These are phyloP conservation scores for Cybosia mesomella DNA, from an alignment of 2,888 invertebrate genomes.

Conservation along the genomic window DNA sequence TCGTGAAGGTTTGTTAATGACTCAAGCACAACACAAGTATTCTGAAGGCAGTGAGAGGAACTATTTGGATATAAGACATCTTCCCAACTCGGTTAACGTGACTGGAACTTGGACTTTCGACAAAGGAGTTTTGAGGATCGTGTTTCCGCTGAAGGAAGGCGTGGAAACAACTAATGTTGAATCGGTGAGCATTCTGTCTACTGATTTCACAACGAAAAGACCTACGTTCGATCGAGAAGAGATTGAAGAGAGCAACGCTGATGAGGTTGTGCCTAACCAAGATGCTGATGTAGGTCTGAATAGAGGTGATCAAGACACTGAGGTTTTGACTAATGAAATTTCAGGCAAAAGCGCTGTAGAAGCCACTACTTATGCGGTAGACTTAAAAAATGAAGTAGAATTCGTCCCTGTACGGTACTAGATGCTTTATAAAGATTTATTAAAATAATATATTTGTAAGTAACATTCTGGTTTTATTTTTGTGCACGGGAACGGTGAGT, in stretches of 20 bases:
- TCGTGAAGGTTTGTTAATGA: conserved; percentile 69
- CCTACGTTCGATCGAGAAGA: conserved; percentile 62
- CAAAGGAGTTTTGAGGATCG: conserved; percentile 62
- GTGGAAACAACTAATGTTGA: conserved; percentile 22
- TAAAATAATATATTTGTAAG: conserved; percentile 12
- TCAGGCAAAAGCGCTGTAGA: conserved; percentile 55
- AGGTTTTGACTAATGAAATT: conserved; percentile 64
- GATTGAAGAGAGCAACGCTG: conserved; percentile 53
- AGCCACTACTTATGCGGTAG: conserved; percentile 77
- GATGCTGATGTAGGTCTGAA: conserved; percentile 64
- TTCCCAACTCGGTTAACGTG: conserved; percentile 65
- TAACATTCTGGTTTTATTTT: conserved; percentile 3
- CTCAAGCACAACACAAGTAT: conserved; percentile 67
- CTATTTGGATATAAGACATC: conserved; percentile 65
- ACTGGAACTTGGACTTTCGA: conserved; percentile 72
- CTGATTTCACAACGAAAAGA: conserved; percentile 33
- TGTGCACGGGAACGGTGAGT: no score
- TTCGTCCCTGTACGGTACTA: conserved; percentile 71
- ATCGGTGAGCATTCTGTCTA: conserved; percentile 32
- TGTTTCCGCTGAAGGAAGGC: conserved; percentile 63
- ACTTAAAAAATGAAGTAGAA: conserved; percentile 71
- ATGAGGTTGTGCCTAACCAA: conserved; percentile 26
- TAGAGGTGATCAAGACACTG: conserved; percentile 49
- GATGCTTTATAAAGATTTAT: background rate
- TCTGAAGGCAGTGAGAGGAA: conserved; percentile 47